Conservation (phyloP, 1,140 invertebrate genomes). For the Heterodera carotae region DNA sequence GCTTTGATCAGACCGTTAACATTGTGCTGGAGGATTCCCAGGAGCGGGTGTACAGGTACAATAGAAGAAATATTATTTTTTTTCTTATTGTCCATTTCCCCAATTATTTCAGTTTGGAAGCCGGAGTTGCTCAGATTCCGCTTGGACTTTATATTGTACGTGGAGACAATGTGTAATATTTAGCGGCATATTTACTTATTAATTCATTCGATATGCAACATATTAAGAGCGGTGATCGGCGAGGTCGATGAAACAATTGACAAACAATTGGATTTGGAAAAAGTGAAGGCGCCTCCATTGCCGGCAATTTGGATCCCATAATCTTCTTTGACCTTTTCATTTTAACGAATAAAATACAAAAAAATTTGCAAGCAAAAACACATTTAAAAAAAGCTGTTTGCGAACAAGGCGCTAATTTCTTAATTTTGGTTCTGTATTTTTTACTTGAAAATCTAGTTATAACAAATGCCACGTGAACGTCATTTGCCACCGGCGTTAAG, state of each 20-base stretch:
- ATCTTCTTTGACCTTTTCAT: conserved; percentile 1
- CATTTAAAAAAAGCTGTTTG: too few species aligned
- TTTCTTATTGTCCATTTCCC: too few species aligned
- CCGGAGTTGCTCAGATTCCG: conserved; percentile 92
- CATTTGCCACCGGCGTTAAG: conserved; percentile 3
- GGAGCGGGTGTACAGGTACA: conserved; percentile 85
- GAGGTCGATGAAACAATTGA: conserved; percentile 58
- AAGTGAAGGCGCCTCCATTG: conserved; percentile 51
- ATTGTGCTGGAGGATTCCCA: conserved; percentile 95
- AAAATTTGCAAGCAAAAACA: too few species aligned
- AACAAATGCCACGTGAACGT: conserved; percentile 22
- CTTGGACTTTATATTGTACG: conserved; percentile 93
- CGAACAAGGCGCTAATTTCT: too few species aligned
- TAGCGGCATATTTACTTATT: conserved; percentile 43
- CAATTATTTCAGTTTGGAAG: conserved; percentile 68
- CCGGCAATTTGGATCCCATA: conserved; percentile 33
- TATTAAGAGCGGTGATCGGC: conserved; percentile 54
- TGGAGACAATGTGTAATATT: conserved; percentile 89
- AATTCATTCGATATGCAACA: neutral
- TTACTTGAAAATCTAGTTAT: neutral
- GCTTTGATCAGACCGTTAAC: conserved; percentile 97
- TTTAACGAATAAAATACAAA: conserved; percentile 26
- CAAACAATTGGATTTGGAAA: conserved; percentile 50
- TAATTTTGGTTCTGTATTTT: neutral
- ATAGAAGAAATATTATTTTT: too few species aligned